A percentile compares a stretch with the other conserved stretches of the same genome.
These are phyloP conservation scores for Abrostola tripartita DNA, from an alignment of 2,888 invertebrate genomes.

Conservation along the genomic window DNA sequence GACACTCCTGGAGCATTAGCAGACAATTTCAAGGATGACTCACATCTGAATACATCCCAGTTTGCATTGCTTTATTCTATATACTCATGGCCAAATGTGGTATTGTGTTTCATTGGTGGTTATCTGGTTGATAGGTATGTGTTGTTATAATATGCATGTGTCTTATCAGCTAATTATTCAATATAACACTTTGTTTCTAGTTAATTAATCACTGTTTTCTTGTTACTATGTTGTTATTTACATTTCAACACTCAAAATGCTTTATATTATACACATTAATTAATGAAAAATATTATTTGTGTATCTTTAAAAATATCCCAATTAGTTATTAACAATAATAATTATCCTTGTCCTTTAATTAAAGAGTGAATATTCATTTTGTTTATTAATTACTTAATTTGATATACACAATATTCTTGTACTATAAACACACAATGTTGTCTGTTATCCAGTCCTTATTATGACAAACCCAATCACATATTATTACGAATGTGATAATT, in stretches of 20 bases:
- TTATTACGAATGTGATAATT: constrained; percentile 31
- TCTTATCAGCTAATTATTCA: neutral
- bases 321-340: too few species aligned
- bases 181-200: neutral
- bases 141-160: constrained; percentile 33
- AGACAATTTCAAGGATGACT: constrained; percentile 94
- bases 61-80: constrained; percentile 97
- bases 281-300: too few species aligned
- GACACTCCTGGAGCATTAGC: constrained; percentile 98
- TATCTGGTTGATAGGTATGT: constrained; percentile 96
- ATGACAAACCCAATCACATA: constrained; percentile 29
- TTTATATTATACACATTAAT: neutral
- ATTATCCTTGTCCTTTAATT: too few species aligned
- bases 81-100: constrained; percentile 99
- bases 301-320: too few species aligned
- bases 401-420: too few species aligned
- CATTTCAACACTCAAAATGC: too few species aligned
- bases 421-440: neutral
- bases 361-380: too few species aligned
- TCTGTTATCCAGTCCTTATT: constrained; percentile 11
- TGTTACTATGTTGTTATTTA: neutral
- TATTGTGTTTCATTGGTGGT: constrained; percentile 98
- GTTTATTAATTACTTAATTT: neutral
- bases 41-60: constrained; percentile 93
- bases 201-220: constrained; percentile 1